Evolutionary conservation across 2,888 invertebrate genomes (phyloP).

Genomic region (Mythimna vitellina): DNA sequence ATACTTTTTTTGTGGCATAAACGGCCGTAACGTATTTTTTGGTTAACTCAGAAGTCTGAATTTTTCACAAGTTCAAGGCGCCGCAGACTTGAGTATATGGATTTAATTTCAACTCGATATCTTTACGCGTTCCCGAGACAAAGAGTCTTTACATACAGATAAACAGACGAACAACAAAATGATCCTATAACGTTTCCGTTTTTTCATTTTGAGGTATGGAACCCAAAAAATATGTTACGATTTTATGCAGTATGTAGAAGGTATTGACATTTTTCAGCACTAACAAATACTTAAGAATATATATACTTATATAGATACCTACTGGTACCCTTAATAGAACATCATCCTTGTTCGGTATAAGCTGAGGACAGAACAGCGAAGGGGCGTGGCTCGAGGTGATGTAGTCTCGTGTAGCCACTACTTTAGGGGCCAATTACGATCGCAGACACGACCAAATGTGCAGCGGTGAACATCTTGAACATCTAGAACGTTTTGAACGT

Average conservation of each 20-base stretch:
- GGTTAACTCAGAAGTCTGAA: too few species aligned
- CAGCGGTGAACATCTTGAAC: conserved; percentile 42
- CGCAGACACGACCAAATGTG: conserved; percentile 63
- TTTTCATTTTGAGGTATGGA: too few species aligned
- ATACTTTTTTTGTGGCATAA: too few species aligned
- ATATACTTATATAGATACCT: background rate
- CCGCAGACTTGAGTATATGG: too few species aligned
- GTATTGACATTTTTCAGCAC: background rate
- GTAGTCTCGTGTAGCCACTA: conserved; percentile 64
- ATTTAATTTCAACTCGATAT: too few species aligned
- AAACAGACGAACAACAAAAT: too few species aligned
- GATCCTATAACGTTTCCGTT: too few species aligned
- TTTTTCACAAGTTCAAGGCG: too few species aligned
- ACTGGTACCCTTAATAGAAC: conserved; percentile 26
- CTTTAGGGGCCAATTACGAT: conserved; percentile 68
- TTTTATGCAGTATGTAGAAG: background rate
- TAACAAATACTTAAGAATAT: background rate
- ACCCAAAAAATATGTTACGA: too few species aligned
- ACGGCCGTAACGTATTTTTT: too few species aligned
- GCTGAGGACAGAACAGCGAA: conserved; percentile 69
- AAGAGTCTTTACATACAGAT: too few species aligned
- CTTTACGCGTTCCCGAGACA: too few species aligned
- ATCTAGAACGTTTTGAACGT: conserved; percentile 8
- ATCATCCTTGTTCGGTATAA: conserved; percentile 48
- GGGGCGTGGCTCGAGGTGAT: conserved; percentile 75